These are phyloP conservation scores for Proteles cristata DNA, from an alignment of 2,113 vertebrate genomes.

Conservation along the genomic window DNA sequence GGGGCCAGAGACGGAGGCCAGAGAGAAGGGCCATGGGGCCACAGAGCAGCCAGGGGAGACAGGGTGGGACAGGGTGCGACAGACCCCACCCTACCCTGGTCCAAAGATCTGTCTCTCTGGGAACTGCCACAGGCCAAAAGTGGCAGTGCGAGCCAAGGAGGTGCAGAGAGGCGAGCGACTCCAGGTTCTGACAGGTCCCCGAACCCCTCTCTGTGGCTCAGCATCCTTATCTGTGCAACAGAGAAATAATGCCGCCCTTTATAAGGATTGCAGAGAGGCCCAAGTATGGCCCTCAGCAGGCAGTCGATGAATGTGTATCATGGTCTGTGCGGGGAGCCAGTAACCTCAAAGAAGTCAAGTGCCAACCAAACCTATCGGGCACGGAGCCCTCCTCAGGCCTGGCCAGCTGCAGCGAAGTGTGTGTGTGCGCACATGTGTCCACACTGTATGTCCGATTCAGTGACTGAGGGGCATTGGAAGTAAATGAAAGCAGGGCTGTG, in stretches of 20 bases:
- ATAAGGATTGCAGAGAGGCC: background rate
- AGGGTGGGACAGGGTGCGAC: background rate
- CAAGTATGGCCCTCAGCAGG: fast-evolving
- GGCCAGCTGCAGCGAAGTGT: background rate
- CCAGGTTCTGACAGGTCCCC: background rate
- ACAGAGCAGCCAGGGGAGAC: background rate
- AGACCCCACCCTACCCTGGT: background rate
- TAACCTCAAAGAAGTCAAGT: background rate
- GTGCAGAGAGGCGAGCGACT: background rate
- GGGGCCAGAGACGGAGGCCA: background rate
- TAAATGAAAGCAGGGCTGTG: background rate
- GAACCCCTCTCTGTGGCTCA: background rate
- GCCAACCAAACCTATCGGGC: background rate
- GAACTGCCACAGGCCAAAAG: background rate
- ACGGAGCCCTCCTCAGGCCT: background rate
- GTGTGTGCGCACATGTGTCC: fast-evolving
- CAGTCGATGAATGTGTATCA: background rate
- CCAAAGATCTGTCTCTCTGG: background rate
- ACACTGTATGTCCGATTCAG: fast-evolving
- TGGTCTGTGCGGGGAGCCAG: background rate
- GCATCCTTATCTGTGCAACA: background rate
- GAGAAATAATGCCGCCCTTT: background rate
- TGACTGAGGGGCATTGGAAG: background rate
- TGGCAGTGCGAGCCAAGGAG: background rate
- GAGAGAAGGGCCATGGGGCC: background rate